These are phyloP conservation scores for Brevipalpus yothersi DNA, from an alignment of 1,140 invertebrate species.

Conservation along the genomic window DNA sequence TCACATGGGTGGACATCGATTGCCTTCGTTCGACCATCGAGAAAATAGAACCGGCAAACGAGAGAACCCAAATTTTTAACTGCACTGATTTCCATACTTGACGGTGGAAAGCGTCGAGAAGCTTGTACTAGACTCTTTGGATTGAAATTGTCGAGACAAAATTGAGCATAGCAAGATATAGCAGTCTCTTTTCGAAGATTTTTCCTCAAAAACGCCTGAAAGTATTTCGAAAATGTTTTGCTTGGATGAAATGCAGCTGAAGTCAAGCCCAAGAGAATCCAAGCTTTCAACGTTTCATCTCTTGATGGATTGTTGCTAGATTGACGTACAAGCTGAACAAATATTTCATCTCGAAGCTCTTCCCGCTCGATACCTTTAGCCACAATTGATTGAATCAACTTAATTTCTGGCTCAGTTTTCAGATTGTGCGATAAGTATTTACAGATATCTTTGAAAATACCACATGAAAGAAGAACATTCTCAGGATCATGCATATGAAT, in stretches of 20 bases:
- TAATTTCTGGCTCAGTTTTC: conserved; percentile 50
- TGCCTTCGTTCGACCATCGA: conserved; percentile 80
- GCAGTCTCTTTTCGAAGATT: conserved; percentile 33
- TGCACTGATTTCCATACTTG: conserved; percentile 72
- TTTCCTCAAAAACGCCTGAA: conserved; percentile 48
- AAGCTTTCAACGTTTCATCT: conserved; percentile 44
- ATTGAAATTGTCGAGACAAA: conserved; percentile 76
- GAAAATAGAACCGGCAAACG: conserved; percentile 78
- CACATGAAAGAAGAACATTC: conserved; percentile 65
- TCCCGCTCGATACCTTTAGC: conserved; percentile 61
- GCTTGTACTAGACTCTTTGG: conserved; percentile 41
- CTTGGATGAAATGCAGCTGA: conserved; percentile 77
- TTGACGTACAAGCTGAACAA: conserved; percentile 62
- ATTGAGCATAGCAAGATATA: conserved; percentile 57
- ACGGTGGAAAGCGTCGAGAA: conserved; percentile 47
- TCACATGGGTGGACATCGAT: conserved; percentile 84
- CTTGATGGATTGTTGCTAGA: conserved; percentile 53
- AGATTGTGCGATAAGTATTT: conserved; percentile 56
- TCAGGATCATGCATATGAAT: conserved; percentile 69
- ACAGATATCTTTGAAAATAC: conserved; percentile 67
- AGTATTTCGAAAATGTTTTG: conserved; percentile 56
- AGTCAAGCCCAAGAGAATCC: conserved; percentile 63
- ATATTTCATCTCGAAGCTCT: conserved; percentile 63
- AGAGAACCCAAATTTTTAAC: conserved; percentile 72
- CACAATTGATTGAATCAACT: conserved; percentile 57